Percentiles rank a stretch among this genome's conserved stretches.
Conservation (phyloP, 2,113 vertebrate species). For the Pelobates fuscus region DNA sequence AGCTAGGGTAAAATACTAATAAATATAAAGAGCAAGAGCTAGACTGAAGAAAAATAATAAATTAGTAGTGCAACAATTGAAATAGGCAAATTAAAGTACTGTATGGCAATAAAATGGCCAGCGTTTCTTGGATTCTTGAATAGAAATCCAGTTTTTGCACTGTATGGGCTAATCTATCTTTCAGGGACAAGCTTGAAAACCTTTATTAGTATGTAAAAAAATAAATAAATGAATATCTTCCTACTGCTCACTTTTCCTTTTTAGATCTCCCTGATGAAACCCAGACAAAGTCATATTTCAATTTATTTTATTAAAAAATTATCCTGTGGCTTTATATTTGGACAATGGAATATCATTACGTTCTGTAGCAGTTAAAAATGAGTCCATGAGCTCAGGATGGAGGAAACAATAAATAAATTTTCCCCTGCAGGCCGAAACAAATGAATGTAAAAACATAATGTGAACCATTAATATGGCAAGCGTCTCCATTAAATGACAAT, state of each 20-base stretch:
- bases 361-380: conserved; percentile 63
- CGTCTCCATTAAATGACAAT: conserved; percentile 70
- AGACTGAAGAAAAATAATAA: too few species aligned
- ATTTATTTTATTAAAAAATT: conserved; percentile 56
- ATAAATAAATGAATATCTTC: neutral
- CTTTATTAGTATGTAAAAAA: conserved; percentile 1
- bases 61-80: too few species aligned
- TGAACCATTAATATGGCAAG: conserved; percentile 73
- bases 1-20: too few species aligned
- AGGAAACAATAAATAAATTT: conserved; percentile 69
- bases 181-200: too few species aligned
- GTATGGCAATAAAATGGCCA: too few species aligned
- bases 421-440: conserved; percentile 72
- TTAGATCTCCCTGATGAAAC: conserved; percentile 36
- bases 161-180: too few species aligned
- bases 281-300: conserved; percentile 37
- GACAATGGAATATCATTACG: conserved; percentile 63
- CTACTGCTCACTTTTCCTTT: conserved; percentile 20
- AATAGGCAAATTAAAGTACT: too few species aligned
- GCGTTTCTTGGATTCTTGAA: too few species aligned
- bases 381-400: conserved; percentile 73
- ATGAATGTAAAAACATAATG: conserved; percentile 82
- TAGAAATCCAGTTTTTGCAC: too few species aligned
- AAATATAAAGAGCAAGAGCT: too few species aligned
- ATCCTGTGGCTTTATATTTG: conserved; percentile 70